phyloP scores from a whole-genome alignment of 2,113 vertebrate species.

The Acrocephalus kingi region DNA sequence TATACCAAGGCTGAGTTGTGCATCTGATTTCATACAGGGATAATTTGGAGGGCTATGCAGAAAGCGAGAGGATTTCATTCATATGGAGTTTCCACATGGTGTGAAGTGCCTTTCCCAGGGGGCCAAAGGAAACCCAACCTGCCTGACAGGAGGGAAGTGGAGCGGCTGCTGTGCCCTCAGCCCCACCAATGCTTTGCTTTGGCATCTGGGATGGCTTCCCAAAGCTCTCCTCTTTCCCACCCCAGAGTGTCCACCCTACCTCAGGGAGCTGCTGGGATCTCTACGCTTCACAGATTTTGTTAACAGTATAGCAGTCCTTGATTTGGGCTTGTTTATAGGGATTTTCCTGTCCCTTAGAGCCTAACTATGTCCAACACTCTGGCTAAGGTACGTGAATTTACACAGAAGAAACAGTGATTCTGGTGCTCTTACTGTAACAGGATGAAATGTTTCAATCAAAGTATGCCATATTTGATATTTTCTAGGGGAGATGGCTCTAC shows the following conservation, averaged over 20 bases:
- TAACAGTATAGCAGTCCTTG: background rate
- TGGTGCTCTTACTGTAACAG: background rate
- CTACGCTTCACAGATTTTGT: background rate
- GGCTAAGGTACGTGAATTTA: background rate
- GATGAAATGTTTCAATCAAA: background rate
- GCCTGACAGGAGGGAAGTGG: background rate
- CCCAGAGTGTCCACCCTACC: no score
- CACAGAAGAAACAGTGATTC: background rate
- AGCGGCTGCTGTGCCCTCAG: background rate
- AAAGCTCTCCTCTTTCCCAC: background rate
- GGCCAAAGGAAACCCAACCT: background rate
- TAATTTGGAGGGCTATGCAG: slow-evolving; percentile 16
- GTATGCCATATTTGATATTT: background rate
- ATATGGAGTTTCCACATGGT: background rate
- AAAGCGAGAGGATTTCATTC: slow-evolving; percentile 1
- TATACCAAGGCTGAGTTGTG: background rate
- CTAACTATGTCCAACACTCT: background rate
- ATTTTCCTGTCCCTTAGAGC: background rate
- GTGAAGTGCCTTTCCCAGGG: background rate
- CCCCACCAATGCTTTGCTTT: background rate
- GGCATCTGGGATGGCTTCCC: background rate
- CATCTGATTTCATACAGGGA: slow-evolving; percentile 27
- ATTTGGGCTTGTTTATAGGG: background rate
- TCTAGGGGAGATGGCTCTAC: background rate
- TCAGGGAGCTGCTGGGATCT: background rate